A percentile compares a stretch with the other conserved stretches of the same genome.
Evolutionary conservation across 2,797 vertebrate species (phyloP).

Genomic region (Morelia viridis): DNA sequence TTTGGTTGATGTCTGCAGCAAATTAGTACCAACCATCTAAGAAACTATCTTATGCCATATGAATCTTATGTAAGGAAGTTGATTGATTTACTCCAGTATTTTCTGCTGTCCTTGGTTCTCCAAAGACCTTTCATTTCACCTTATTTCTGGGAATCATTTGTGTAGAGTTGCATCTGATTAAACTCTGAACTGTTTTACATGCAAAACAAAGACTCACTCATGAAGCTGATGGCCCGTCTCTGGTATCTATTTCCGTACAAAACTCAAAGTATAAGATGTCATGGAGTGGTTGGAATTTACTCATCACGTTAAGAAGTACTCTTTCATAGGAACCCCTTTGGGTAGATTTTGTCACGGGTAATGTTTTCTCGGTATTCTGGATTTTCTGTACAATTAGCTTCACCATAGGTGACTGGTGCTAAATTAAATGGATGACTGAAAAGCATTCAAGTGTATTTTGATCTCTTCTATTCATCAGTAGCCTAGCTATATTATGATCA

Average conservation of each 20-base stretch:
- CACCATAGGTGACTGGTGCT: constrained; percentile 68
- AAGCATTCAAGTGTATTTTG: constrained; percentile 62
- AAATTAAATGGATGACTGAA: constrained; percentile 65
- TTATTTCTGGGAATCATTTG: background rate
- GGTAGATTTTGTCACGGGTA: constrained; percentile 69
- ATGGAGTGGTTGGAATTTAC: constrained; percentile 60
- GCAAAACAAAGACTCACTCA: background rate
- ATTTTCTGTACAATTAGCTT: constrained; percentile 70
- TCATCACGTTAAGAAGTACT: constrained; percentile 64
- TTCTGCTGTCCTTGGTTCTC: background rate
- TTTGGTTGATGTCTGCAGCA: background rate
- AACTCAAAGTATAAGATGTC: constrained; percentile 57
- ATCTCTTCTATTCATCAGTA: constrained; percentile 64
- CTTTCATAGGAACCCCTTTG: constrained; percentile 60
- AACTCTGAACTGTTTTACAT: background rate
- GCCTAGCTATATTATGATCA: constrained; percentile 57
- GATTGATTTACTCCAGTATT: too few species aligned
- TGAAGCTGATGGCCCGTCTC: background rate
- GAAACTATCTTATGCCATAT: background rate
- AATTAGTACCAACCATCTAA: background rate
- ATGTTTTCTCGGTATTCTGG: constrained; percentile 67
- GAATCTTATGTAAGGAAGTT: background rate
- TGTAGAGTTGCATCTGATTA: background rate
- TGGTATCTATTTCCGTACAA: background rate
- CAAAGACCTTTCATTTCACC: background rate